Conservation (phyloP, 2,797 vertebrate genomes). For the Mormyrops attenuatus region DNA sequence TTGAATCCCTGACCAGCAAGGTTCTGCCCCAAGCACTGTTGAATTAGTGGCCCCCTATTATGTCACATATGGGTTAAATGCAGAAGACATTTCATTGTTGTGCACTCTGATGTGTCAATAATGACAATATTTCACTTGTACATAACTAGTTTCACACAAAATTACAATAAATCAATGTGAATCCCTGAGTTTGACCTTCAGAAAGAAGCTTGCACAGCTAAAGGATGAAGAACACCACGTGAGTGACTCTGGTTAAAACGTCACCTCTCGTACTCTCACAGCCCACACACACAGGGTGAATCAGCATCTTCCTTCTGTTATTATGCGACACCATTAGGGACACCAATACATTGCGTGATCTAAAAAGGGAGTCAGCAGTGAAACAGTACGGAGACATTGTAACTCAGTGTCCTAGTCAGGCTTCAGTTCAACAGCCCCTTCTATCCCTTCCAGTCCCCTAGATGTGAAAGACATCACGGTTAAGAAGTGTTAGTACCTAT, state of each 20-base stretch:
- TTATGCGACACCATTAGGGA: background rate
- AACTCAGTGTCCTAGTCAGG: background rate
- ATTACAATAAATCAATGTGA: background rate
- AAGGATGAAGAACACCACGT: background rate
- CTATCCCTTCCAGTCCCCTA: background rate
- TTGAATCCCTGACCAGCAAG: background rate
- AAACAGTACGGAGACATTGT: background rate
- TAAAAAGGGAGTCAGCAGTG: background rate
- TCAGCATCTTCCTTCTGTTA: conserved; percentile 14
- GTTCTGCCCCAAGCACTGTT: background rate
- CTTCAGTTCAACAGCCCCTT: background rate
- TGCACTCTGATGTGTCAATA: background rate
- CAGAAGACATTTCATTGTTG: background rate
- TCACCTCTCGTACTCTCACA: background rate
- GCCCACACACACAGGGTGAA: background rate
- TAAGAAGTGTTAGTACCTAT: background rate
- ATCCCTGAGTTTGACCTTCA: background rate
- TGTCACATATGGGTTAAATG: background rate
- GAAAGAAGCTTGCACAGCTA: background rate
- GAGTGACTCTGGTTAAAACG: background rate
- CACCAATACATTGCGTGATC: background rate
- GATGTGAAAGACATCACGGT: background rate
- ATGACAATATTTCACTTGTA: background rate
- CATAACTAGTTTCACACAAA: background rate
- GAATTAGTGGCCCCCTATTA: background rate